Evolutionary conservation across 2,113 vertebrate species (phyloP), one percentile per base, ranked within the genome.

Genomic region (Rhizomys pruinosus): DNA sequence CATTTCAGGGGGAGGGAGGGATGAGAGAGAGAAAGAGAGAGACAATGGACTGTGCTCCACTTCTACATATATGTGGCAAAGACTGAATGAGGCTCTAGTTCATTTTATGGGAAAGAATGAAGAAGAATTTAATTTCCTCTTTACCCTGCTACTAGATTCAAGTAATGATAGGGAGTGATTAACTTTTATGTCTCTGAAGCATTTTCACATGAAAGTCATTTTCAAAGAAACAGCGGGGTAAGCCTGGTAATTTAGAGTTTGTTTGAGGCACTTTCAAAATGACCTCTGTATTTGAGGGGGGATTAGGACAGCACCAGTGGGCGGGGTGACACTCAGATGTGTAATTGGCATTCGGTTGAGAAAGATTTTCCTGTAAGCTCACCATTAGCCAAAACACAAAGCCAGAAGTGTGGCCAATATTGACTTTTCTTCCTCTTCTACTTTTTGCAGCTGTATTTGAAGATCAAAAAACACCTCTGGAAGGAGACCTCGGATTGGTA

Each of bases 121-220:
- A 93, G 87, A 94, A 93, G 61, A 95, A 94, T 95, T 84, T 92
- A 73, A 96, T 95, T 96, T 94, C 61, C 85, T 94, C 71, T 93
- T 88, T 86, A 80, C 59, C 39, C 86, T 93, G 74, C 89, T 93
- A 71, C 66, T 93, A 80, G 93, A 95, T 93, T 44, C 92, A 91
- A 84, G 86, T 90, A 95, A 89, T 96, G 94, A 96, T 95, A 96
- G 92, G 66, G 64, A 74, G 55, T 84, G 93, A 92, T 96, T 96
- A 94, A 93, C 93, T 96, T 96, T 89, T 95, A 92, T 96, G 92
- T 88, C 91, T 91, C 93, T 94, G 84, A 96, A 94, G 85, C 71
- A 80, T 94, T 96, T 96, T 97, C 93, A 93, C 92, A 94, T 89
- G 93, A 96, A 96, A 95, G 74, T 91, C 71, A 77, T 96, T 97